Base-by-base conservation (phyloP, 2,888 invertebrate genomes). In the Plebejus argus region DNA sequence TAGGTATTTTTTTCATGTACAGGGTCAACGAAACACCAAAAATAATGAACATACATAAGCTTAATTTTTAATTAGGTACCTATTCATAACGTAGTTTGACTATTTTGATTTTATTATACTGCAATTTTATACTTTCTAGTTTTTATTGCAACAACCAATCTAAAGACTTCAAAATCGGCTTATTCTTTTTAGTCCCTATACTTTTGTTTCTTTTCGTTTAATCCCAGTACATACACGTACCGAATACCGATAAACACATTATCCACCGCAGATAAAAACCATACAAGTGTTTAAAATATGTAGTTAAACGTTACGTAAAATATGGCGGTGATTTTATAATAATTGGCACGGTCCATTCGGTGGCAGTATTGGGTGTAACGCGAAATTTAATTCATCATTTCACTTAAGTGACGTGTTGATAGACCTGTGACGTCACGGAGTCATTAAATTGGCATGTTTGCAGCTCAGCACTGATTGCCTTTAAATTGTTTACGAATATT, bases 301-400 rank as follows among this genome's bases (percentile, higher is more conserved):
- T n/a, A 53, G 53, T 53, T 53, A 53, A 53, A 18, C 20, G 66
- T 66, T 66, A 28, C 66, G 66, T 66, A 28, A 66, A 66, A 66
- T 66, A 66, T 33, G 66, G 66, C 76, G 82, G 82, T 83, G 84
- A 86, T 87, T 85, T 86, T 86, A 88, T 87, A 88, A 90, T 89
- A 88, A 90, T 89, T 88, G 85, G 86, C 84, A 83, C 79, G 83
- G 80, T 80, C 83, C 81, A 82, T 82, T 84, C 82, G 83, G 80
- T 82, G 83, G 82, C 84, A 81, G 82, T 84, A 85, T 80, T 83
- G 82, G 84, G 83, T 86, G 87, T 87, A 85, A 86, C 84, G 83
- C 81, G 80, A 81, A 84, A 87, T 89, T 89, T 86, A 87, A 89
- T 88, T 86, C 85, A 86, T 89, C 85, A 89, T 87, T 87, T 87